Conservation (phyloP, 2,113 vertebrate species). For the Syrmaticus mikado region DNA sequence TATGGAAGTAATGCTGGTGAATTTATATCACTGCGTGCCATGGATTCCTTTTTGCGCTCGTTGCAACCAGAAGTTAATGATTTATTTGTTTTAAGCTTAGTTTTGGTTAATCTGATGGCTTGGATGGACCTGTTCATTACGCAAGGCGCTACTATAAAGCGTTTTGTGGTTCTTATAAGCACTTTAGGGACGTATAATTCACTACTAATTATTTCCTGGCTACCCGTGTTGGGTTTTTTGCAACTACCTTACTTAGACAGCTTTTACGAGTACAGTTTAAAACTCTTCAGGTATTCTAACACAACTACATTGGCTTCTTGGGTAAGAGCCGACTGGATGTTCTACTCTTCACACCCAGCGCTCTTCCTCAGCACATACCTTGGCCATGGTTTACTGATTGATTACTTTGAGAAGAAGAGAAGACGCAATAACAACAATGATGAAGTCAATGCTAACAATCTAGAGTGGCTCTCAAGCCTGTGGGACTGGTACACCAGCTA, state of each 20-base stretch:
- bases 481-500: constrained; percentile 99
- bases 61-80: constrained; percentile 98
- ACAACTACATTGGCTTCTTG: constrained; percentile 93
- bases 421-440: constrained; percentile 82
- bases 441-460: constrained; percentile 92
- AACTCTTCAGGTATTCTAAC: constrained; percentile 93
- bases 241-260: constrained; percentile 94
- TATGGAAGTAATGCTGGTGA: constrained; percentile 95
- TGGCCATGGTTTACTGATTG: constrained; percentile 92
- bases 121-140: constrained; percentile 99
- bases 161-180: constrained; percentile 97
- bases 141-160: constrained; percentile 95
- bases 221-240: constrained; percentile 95
- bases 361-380: constrained; percentile 96
- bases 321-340: constrained; percentile 96
- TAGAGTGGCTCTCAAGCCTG: constrained; percentile 95
- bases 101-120: constrained; percentile 95
- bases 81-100: constrained; percentile 94
- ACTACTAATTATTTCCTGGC: constrained; percentile 94
- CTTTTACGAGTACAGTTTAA: constrained; percentile 94
- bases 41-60: constrained; percentile 95
- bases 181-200: constrained; percentile 98
- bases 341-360: constrained; percentile 96
- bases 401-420: constrained; percentile 97
- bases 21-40: constrained; percentile 92